Evolutionary conservation across 1,140 invertebrate genomes (phyloP), one percentile per base, ranked within the genome.

Genomic region (Galendromus occidentalis): DNA sequence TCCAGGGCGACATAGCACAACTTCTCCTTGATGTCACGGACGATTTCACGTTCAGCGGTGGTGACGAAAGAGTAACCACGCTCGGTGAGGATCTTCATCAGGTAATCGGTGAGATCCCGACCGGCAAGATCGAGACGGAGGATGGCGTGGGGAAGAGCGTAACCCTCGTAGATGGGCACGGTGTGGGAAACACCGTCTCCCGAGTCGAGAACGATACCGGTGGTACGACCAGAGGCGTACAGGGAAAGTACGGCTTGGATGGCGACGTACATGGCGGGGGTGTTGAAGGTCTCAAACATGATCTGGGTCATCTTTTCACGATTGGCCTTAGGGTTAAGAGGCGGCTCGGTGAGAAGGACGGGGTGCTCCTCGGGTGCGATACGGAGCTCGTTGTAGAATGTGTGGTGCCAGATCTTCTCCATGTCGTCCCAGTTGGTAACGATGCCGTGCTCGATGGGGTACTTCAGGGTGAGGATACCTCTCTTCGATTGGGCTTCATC

Each of bases 231-330:
- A 55, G 76, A 77, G 12, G 79, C 76, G 68, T 80, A 80, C 66
- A 80, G 67, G 5, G 79, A 79, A 14, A 80, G 71, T 2, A 79
- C 77, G 67, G 78, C 79, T 68, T 79, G 79, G 66, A 79, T 80
- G 65, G 77, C 76, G 30, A 80, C 77, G 68, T 80, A 78, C 73
- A 78, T 76, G 22, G 78, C 79, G 7, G 79, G 79, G 0, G 75
- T 74, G 72, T 84, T 84, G 83, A 91, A 91, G 69, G 88, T 91
- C 75, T 92, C 88, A 74, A 91, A 91, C 87, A 92, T 91, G 75
- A 68, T 66, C 67, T 70, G 66, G 17, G 74, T 73, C 75, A 76
- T 76, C 70, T 76, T 73, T 68, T 78, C 77, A 51, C 79, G 70
- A 69, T 82, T 82, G 39, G 76, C 76, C 68, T 78, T 78, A 9